Evolutionary conservation across 2,797 vertebrate species (phyloP), one percentile per base, ranked within the genome.

Genomic region (Gadopsis marmoratus): DNA sequence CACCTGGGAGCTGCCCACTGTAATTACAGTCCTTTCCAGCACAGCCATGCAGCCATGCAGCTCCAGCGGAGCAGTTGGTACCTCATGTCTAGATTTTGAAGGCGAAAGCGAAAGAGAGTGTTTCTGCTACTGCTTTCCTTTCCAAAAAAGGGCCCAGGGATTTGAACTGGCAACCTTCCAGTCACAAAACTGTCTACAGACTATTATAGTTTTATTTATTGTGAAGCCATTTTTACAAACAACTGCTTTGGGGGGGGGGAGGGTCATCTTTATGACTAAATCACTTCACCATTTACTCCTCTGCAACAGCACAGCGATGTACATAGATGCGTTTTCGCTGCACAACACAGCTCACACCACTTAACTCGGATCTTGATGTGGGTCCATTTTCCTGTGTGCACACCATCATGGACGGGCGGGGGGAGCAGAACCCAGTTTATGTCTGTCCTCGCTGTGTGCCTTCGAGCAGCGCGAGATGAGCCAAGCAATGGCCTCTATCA

Each of bases 1-100:
- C 81, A 85, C 76, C 83, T 77, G 68, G 76, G 85, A 86, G 74
- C 75, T 70, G 73, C 82, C 76, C 69, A 19, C 56, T 74, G 78
- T 86, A 78, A 89, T 88, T 76, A 87, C 61, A 75, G 50, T 55
- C 71, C 51, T 60, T 29, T 82, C 65, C 85, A 62, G 84, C 14
- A 53, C 67, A 77, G 72, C 47, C 75, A 59, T 73, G 82, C 26
- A 26, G 26, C 26, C 26, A 26, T 78, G 78, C 79, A 61, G 73
- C 68, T 76, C 37, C 61, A 60, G 61, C 53, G 23, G 71, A 80
- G 72, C 66, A 76, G 74, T n/a, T 19, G 17, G 16, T 48, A 78
- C 63, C 79, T 79, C 48, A 33, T 39, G 35, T 63, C 23, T 48
- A 21, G 54, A 70, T 63, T 64, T 56, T 69, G 47, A 66, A 63